These are phyloP conservation scores for Pungitius pungitius DNA, from an alignment of 2,113 vertebrate genomes.

Conservation along the genomic window DNA sequence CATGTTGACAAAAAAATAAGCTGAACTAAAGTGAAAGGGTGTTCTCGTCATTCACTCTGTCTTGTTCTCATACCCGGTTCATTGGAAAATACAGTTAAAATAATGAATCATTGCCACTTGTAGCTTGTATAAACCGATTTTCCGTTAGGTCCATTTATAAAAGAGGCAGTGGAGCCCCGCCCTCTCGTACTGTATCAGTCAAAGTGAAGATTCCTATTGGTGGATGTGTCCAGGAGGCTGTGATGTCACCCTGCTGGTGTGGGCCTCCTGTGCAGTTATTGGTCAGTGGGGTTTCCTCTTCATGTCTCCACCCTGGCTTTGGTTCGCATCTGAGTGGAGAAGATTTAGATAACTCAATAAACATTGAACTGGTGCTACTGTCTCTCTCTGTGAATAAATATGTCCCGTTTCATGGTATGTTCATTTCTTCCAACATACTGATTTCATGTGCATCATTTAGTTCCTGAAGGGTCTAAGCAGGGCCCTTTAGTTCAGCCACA, in stretches of 20 bases:
- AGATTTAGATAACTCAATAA: neutral
- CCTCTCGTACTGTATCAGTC: conserved; percentile 29
- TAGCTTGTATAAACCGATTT: conserved; percentile 39
- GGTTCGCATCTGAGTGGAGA: conserved; percentile 89
- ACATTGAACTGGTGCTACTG: neutral
- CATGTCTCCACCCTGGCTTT: conserved; percentile 95
- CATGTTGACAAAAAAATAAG: conserved; percentile 79
- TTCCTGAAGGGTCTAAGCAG: neutral
- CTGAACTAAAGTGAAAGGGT: conserved; percentile 47
- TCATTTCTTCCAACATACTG: neutral
- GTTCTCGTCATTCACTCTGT: conserved; percentile 58
- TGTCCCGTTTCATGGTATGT: neutral
- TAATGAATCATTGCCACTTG: conserved; percentile 51
- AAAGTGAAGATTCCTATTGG: conserved; percentile 45
- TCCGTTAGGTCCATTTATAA: conserved; percentile 55
- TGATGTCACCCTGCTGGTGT: conserved; percentile 15
- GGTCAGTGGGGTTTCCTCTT: conserved; percentile 96
- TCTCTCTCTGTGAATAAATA: neutral
- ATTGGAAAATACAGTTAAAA: conserved; percentile 67
- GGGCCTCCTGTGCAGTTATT: conserved; percentile 59
- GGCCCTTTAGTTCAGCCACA: neutral
- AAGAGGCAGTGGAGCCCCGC: conserved; percentile 39
- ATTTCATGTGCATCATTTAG: neutral
- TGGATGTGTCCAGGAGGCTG: conserved; percentile 35
- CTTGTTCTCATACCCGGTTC: conserved; percentile 68